phyloP scores from a whole-genome alignment of 2,113 vertebrate species.

The Lates calcarifer region DNA sequence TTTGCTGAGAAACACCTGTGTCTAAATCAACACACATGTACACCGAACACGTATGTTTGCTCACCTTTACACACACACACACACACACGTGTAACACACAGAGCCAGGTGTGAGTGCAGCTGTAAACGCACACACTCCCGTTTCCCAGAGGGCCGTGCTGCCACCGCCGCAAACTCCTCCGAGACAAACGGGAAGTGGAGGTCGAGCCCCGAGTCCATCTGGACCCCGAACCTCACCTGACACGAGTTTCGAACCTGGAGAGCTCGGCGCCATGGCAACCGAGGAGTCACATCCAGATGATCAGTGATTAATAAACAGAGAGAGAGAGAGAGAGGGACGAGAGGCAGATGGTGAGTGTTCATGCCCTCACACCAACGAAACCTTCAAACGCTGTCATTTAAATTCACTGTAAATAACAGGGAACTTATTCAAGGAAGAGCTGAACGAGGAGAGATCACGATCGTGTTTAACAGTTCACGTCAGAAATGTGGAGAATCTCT shows the following conservation, averaged over 20 bases:
- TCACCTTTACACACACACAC: neutral
- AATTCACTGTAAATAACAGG: too few species aligned
- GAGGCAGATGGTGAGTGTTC: neutral
- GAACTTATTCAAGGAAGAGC: too few species aligned
- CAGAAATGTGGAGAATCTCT: too few species aligned
- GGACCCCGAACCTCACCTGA: constrained; percentile 58
- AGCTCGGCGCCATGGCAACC: constrained; percentile 60
- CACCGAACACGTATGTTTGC: neutral
- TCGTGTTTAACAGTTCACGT: too few species aligned
- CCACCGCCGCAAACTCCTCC: constrained; percentile 38
- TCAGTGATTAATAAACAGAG: constrained; percentile 50
- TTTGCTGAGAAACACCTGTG: too few species aligned
- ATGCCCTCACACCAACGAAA: too few species aligned
- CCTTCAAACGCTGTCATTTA: too few species aligned
- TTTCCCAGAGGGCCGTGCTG: constrained; percentile 36
- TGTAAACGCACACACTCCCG: neutral
- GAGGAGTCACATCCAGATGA: constrained; percentile 50
- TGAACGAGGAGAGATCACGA: too few species aligned
- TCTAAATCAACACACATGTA: neutral
- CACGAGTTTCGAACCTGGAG: constrained; percentile 47
- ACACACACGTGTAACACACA: constrained; percentile 32
- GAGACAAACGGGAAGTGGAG: constrained; percentile 47
- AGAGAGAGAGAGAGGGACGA: neutral
- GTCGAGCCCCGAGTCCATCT: constrained; percentile 66
- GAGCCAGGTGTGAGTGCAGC: constrained; percentile 13